Conservation (phyloP, 37 sponge, comb jelly and placozoan species). For the Bolinopsis microptera region DNA sequence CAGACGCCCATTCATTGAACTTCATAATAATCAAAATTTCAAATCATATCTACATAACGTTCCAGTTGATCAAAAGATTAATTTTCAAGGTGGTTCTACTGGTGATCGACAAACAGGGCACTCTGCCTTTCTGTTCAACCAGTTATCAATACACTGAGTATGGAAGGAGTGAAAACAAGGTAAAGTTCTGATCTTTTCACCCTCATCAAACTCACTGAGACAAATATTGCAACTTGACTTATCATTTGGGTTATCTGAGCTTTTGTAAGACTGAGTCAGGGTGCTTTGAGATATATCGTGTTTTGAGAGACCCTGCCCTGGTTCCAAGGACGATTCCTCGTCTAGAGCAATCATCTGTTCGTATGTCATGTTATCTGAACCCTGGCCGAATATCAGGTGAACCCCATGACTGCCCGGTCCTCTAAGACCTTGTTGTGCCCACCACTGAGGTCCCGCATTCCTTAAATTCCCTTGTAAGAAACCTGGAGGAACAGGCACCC, state of each 20-base stretch:
- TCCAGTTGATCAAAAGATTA: too few relatives aligned
- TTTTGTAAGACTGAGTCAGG: neutral
- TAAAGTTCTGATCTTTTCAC: constrained; percentile 5
- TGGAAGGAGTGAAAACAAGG: constrained; percentile 50
- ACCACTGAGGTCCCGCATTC: neutral
- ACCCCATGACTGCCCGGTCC: neutral
- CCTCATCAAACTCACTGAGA: constrained; percentile 47
- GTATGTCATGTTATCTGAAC: neutral
- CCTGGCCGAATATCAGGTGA: neutral
- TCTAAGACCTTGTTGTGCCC: neutral
- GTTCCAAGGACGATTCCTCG: neutral
- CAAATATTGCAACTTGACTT: constrained; percentile 34
- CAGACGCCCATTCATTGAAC: too few relatives aligned
- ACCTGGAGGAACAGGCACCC: neutral
- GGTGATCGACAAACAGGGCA: constrained; percentile 34
- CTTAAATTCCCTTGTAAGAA: neutral
- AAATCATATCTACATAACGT: too few relatives aligned
- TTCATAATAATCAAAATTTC: too few relatives aligned
- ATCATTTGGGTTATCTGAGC: neutral
- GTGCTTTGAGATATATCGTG: constrained; percentile 24
- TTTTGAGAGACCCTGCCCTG: constrained; percentile 20
- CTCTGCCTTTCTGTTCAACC: constrained; percentile 36
- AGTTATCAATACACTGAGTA: constrained; percentile 28
- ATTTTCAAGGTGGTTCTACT: too few relatives aligned
- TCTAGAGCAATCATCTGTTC: constrained; percentile 41